A percentile compares a stretch with the other conserved stretches of the same genome.
Evolutionary conservation across 2,888 invertebrate genomes (phyloP).

Genomic region (Sinodicranocentrus sp.): DNA sequence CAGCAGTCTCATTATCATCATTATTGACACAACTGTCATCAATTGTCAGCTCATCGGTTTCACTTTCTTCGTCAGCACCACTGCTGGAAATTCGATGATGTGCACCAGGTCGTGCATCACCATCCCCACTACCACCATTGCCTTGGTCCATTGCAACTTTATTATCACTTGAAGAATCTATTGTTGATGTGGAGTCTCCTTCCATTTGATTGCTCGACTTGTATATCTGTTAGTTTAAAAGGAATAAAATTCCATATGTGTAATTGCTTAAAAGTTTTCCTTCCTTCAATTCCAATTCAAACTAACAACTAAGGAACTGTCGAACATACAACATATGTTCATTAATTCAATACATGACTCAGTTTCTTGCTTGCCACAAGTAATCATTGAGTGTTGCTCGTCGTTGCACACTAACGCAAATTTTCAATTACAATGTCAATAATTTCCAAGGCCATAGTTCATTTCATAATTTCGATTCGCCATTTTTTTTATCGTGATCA

Average conservation of each 20-base stretch:
- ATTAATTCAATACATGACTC: no score
- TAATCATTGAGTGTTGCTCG: neutral
- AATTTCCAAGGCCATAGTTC: constrained; percentile 17
- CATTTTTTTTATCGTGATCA: neutral
- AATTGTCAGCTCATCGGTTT: constrained; percentile 62
- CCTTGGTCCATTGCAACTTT: constrained; percentile 28
- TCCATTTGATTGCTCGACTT: constrained; percentile 22
- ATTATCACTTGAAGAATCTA: constrained; percentile 45
- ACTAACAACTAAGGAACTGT: neutral
- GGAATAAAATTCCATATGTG: constrained; percentile 26
- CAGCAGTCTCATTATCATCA: constrained; percentile 33
- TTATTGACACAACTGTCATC: constrained; percentile 53
- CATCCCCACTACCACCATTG: neutral
- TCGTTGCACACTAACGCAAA: neutral
- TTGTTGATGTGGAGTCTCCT: constrained; percentile 15
- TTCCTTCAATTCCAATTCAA: neutral
- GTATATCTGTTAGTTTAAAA: constrained; percentile 39
- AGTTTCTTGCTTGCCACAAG: no score
- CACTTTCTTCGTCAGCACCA: constrained; percentile 54
- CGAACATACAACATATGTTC: no score
- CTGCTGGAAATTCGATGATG: constrained; percentile 46
- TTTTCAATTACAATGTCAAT: constrained; percentile 8
- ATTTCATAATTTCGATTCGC: constrained; percentile 8
- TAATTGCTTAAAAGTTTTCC: constrained; percentile 21
- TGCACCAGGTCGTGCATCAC: neutral